Evolutionary conservation across 2,888 invertebrate species (phyloP).

Genomic region (Euproctis similis): DNA sequence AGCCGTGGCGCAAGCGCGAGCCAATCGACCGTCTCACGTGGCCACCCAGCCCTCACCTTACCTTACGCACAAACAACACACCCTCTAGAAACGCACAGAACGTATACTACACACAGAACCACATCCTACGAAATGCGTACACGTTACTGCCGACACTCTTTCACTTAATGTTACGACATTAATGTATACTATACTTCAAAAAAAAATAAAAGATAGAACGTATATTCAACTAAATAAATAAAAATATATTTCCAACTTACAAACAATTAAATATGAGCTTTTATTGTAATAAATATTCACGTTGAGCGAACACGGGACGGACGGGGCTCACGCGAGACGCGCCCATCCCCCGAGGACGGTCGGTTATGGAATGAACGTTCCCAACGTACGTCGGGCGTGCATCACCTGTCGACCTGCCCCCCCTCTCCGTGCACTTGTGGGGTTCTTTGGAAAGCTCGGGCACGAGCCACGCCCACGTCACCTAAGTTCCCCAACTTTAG

Average conservation of each 20-base stretch:
- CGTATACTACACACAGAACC: too few relatives aligned
- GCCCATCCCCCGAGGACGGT: conserved; percentile 29
- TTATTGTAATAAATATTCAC: conserved; percentile 3
- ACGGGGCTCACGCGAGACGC: conserved; percentile 12
- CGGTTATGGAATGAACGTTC: conserved; percentile 42
- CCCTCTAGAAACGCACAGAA: conserved; percentile 1
- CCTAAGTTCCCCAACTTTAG: conserved; percentile 3
- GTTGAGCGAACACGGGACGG: conserved; percentile 1
- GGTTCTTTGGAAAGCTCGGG: conserved; percentile 46
- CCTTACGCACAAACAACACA: conserved; percentile 37
- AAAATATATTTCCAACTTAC: too few relatives aligned
- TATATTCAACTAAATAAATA: too few relatives aligned
- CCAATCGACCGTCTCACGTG: conserved; percentile 66
- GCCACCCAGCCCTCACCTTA: conserved; percentile 19
- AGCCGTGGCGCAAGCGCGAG: conserved; percentile 47
- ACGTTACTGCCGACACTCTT: too few relatives aligned
- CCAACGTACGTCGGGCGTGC: conserved; percentile 33
- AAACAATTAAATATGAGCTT: too few relatives aligned
- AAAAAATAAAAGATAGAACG: too few relatives aligned
- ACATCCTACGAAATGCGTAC: too few relatives aligned
- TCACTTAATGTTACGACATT: too few relatives aligned
- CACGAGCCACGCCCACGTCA: conserved; percentile 52
- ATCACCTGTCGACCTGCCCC: conserved; percentile 50
- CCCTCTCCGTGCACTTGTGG: conserved; percentile 55
- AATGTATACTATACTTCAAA: too few relatives aligned